Evolutionary conservation across 2,797 vertebrate species (phyloP), one percentile per base, ranked within the genome.

Genomic region (Ataeniobius toweri): DNA sequence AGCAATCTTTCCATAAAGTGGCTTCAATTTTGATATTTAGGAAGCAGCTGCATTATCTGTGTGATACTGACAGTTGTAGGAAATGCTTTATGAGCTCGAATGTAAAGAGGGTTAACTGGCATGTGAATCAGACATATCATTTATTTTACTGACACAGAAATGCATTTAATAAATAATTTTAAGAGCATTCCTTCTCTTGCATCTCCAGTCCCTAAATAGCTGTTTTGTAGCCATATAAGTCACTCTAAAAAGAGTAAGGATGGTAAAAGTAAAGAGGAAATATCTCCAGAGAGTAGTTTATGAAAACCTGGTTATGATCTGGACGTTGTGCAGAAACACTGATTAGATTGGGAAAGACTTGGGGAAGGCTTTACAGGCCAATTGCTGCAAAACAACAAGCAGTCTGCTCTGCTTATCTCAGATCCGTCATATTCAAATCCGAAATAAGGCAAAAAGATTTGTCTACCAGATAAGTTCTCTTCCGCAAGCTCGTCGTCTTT

Each of bases 81-180:
- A 61, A 75, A 48, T 31, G 59, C 58, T 89, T 87, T 83, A 85
- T 77, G 77, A 51, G 80, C 71, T 55, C 73, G 76, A 83, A 84
- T 74, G 75, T 82, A 77, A 86, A 81, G 77, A 24, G 79, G 48
- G n/a, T 83, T 80, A 84, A 79, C 72, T 78, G 80, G 85, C 80
- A 91, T 89, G 89, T 88, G 91, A 92, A 93, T 93, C 83, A 91
- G 80, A 81, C 63, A 76, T 76, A 79, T 82, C 75, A 88, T 89
- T 81, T 84, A 69, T 84, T 87, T 92, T 91, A 91, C 86, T 79
- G 85, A 90, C 71, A 65, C 74, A 75, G 86, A 92, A 92, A 91
- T 89, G 74, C 86, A 82, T 82, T 88, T 85, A 80, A 55, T 87
- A 81, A 74, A 91, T 94, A 89, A 89, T 79, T 92, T 92, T 91